Base-by-base conservation (phyloP, 35 echinoderm and acorn worm genomes). In the Ophioderma brevispina region DNA sequence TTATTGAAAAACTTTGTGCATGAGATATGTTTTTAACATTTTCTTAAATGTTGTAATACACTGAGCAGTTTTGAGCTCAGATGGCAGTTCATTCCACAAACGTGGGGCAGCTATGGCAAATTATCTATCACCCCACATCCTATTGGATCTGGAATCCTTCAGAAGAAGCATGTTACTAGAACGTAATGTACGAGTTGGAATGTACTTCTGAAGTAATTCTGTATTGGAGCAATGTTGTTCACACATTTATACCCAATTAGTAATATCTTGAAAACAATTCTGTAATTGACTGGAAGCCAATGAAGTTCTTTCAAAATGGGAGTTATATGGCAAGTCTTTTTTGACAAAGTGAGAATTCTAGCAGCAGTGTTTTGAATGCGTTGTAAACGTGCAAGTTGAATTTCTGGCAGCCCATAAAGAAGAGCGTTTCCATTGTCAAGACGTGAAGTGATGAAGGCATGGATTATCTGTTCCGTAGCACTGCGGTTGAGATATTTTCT, bases 331-430 rank as follows among this genome's bases (percentile, higher is more conserved):
- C 38, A 36, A 18, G 23, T 32, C 52, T 85, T 90, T 76, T 75
- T 36, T 90, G 25, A 36, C 84, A 46, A 63, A 34, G 92, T 90
- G 18, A 94, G 38, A 14, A 90, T 4, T 6, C 83, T 23, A 59
- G 82, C 87, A 64, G 89, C 85, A 42, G 89, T 75, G 39, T 95
- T 94, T 95, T 95, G 94, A 40, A 88, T 77, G 11, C 59, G 56
- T 52, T 95, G 94, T 78, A 91, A 89, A 30, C 75, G 31, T 5
- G 30, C 19, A 32, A 95, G 41, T 33, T 88, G 78, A 11, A 78
- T 64, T 55, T 82, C n/a, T 34, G 84, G 79, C 25, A 95, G 42
- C 4, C 94, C 85, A 75, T 77, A 95, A 32, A 95, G 40, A 15
- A 88, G 80, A 0, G 84, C 64, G 80, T 91, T 95, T 13, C 40